Percentiles rank a stretch among this genome's conserved stretches.
phyloP scores from a whole-genome alignment of 2,888 invertebrate genomes.

The Drosophila meridiana region DNA sequence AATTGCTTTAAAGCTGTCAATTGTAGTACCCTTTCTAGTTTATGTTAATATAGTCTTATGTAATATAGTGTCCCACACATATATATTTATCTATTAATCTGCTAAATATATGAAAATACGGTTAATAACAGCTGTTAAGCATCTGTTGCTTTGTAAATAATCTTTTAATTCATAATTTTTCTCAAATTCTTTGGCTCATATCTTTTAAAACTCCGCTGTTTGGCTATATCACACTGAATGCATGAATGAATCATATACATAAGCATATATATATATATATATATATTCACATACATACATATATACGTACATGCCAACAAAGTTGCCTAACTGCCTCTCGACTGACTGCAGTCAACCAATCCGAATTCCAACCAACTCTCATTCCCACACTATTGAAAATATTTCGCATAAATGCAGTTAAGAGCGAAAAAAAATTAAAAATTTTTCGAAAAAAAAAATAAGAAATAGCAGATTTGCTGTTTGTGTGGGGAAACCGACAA shows the following conservation, averaged over 20 bases:
- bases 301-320: slow-evolving; percentile 27
- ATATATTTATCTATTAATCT: neutral
- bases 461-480: slow-evolving; percentile 4
- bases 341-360: slow-evolving; percentile 38
- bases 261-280: neutral
- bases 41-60: neutral
- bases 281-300: neutral
- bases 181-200: neutral
- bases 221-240: slow-evolving; percentile 28
- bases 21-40: neutral
- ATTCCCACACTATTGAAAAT: slow-evolving; percentile 76
- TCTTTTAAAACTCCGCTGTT: neutral
- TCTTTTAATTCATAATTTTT: neutral
- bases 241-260: slow-evolving; percentile 43
- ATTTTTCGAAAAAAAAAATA: slow-evolving; percentile 19
- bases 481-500: slow-evolving; percentile 71
- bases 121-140: slow-evolving; percentile 9
- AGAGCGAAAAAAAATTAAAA: slow-evolving; percentile 21
- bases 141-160: neutral
- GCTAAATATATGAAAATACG: neutral
- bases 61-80: too few species aligned
- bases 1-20: neutral
- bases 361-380: slow-evolving; percentile 51
- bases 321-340: slow-evolving; percentile 36
- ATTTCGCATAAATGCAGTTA: slow-evolving; percentile 71